Conservation (phyloP, 2,888 invertebrate species). For the Bursaphelenchus okinawaensis region DNA sequence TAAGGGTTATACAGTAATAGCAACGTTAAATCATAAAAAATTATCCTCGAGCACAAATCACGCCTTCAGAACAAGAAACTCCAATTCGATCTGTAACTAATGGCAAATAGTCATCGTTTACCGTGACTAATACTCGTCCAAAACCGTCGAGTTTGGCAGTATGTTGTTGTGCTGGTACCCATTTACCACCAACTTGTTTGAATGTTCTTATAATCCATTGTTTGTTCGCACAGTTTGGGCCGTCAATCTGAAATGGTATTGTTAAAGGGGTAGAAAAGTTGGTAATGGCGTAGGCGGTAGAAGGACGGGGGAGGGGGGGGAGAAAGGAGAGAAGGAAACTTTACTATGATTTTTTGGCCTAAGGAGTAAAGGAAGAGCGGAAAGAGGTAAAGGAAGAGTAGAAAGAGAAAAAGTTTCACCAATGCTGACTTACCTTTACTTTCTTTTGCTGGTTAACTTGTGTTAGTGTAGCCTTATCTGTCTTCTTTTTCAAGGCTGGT, state of each 20-base stretch:
- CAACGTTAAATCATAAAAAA: too few species aligned
- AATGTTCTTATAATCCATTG: slow-evolving; percentile 9
- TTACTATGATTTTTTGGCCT: background rate
- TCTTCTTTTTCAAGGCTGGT: slow-evolving; percentile 9
- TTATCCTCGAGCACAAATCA: slow-evolving; percentile 8
- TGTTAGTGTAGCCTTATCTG: background rate
- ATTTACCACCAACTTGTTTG: slow-evolving; percentile 10
- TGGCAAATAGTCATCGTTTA: slow-evolving; percentile 6
- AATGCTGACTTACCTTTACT: slow-evolving; percentile 5
- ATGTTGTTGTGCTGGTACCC: background rate
- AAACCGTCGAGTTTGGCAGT: slow-evolving; percentile 14
- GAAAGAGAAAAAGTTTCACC: background rate
- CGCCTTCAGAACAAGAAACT: slow-evolving; percentile 14
- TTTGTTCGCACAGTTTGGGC: slow-evolving; percentile 5
- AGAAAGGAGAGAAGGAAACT: too few species aligned
- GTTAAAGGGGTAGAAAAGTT: too few species aligned
- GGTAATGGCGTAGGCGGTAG: too few species aligned
- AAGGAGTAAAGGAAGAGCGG: background rate
- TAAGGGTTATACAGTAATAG: too few species aligned
- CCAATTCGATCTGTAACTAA: slow-evolving; percentile 8
- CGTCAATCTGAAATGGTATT: slow-evolving; percentile 13
- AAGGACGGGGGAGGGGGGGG: too few species aligned
- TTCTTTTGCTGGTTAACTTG: slow-evolving; percentile 6
- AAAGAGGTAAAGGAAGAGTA: background rate
- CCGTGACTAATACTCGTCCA: slow-evolving; percentile 1